Base-by-base conservation (phyloP, 2,888 invertebrate species). In the Chrysopilus asiliformis region DNA sequence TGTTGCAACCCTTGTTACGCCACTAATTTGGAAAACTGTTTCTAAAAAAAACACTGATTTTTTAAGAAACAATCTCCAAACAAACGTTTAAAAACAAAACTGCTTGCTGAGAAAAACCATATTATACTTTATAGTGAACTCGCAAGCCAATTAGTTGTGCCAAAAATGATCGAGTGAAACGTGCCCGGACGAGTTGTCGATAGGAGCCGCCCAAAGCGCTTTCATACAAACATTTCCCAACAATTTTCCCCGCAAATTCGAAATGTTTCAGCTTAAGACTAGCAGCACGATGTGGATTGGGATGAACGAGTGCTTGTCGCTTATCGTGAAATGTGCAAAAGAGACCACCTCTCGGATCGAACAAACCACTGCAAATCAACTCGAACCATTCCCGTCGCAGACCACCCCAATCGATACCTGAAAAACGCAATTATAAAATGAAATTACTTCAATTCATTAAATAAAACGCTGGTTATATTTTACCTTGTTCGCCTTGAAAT, bases 311-410 rank as follows among this genome's bases (percentile, higher is more conserved):
- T 2, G 86, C 87, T 55, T 86, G 83, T 46, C 82, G 79, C 34
- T 83, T 75, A 54, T 90, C 89, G 49, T 83, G 79, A 57, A 91
- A 86, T 43, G 85, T 78, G 46, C 73, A 75, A 65, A 93, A 94
- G 40, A 94, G 69, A 0, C 82, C 80, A 54, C 78, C 72, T 48
- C 77, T 75, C 13, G 84, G 74, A 64, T 90, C 89, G 64, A 93
- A 94, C 39, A 94, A 66, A 44, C 83, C 73, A 10, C 78, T 79
- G 64, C 91, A 91, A 45, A 91, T 73, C 46, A 89, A 62, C 48
- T 91, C 90, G 65, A 93, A 90, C 93, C 93, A 94, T 65, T 94
- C 94, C 42, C 91, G 74, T 4, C 91, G 71, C 30, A 93, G 70
- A 4, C 93, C 93, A 47, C 93, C 93, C 89, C 87, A 89, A 66